Base-by-base conservation (phyloP, 2,113 vertebrate species). In the Grammomys dolichurus region DNA sequence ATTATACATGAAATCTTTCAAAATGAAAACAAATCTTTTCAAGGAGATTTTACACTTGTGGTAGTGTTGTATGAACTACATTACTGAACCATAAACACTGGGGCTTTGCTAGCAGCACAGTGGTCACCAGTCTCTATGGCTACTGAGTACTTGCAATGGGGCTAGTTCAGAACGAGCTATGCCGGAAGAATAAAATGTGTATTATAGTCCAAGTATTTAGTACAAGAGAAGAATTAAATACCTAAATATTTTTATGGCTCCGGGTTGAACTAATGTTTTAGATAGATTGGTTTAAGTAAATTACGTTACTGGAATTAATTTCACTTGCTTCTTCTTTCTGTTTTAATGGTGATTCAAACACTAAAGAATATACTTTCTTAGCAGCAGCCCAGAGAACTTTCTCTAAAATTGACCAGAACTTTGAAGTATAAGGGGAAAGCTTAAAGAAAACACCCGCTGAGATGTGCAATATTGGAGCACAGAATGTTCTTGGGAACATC, bases 231-330 rank as follows among this genome's bases (percentile, higher is more conserved):
- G 33, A 70, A 76, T 40, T 43, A 63, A 28, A 63, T 31, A 17
- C 81, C 13, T 43, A 63, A 9, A 63, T 63, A 63, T 40, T 85
- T 87, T 78, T 75, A 48, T 36, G 63, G 31, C 63, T 90, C 54
- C 26, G 40, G 5, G 1, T 92, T 90, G 43, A 95, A 94, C 69
- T 73, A 65, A 58, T 78, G 51, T 43, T 94, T 94, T 77, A 46
- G 85, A 67, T 75, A 78, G 69, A 63, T 20, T 54, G 24, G 31
- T 73, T 92, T 92, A 94, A 94, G 63, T 92, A 95, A 63, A 91
- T 93, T 56, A 3, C 17, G 48, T 65, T 54, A 56, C 89, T 92
- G 78, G 81, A 91, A 85, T 80, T 65, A 94, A 86, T 86, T 94
- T 85, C 9, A 48, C 31, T 24, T n/a, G 46, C 40, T 87, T 33